These are phyloP conservation scores for Drosophila truncata DNA, from an alignment of 1,140 invertebrate species.

Conservation along the genomic window DNA sequence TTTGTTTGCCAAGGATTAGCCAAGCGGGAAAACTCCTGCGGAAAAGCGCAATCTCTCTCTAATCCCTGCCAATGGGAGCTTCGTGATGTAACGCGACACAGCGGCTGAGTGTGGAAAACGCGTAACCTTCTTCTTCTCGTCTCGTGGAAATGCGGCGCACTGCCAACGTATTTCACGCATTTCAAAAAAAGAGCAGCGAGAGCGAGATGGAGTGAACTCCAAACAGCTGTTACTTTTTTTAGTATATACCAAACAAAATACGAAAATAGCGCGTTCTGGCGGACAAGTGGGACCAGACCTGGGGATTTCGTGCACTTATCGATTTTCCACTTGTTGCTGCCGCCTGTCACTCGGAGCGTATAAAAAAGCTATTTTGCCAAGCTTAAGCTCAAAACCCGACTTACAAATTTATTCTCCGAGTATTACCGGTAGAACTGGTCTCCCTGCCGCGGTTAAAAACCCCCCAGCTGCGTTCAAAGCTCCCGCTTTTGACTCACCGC, in stretches of 20 bases:
- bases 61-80: conserved; percentile 5
- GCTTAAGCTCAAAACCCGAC: conserved; percentile 31
- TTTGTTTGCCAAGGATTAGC: neutral
- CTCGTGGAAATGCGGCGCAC: conserved; percentile 35
- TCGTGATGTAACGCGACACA: conserved; percentile 41
- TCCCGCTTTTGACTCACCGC: conserved; percentile 50
- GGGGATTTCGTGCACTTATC: neutral
- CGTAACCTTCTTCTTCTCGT: conserved; percentile 26
- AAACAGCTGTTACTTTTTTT: conserved; percentile 10
- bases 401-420: conserved; percentile 34
- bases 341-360: neutral
- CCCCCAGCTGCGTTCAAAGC: conserved; percentile 32
- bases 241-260: conserved; percentile 14
- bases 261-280: conserved; percentile 2
- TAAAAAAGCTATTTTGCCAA: conserved; percentile 15
- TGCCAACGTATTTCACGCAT: conserved; percentile 32
- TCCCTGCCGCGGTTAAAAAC: conserved; percentile 17
- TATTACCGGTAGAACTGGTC: conserved; percentile 53
- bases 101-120: conserved; percentile 34
- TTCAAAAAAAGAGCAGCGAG: conserved; percentile 32
- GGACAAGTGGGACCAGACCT: neutral
- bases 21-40: conserved; percentile 19
- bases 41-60: conserved; percentile 14
- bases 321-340: conserved; percentile 49
- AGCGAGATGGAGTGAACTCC: conserved; percentile 1